Evolutionary conservation across 2,888 invertebrate genomes (phyloP).

Genomic region (Callyntrura sp.): DNA sequence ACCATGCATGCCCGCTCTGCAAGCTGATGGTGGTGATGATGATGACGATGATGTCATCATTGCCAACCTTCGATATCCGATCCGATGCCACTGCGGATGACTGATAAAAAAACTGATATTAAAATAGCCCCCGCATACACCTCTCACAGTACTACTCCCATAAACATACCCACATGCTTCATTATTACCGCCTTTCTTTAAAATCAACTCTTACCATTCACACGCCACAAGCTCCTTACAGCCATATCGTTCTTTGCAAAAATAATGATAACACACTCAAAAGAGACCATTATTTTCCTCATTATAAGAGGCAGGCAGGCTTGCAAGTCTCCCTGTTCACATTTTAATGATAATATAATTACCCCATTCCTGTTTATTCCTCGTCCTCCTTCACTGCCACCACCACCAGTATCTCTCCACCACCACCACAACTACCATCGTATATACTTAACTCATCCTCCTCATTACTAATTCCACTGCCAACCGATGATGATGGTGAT

Average conservation of each 20-base stretch:
- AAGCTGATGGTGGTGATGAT: too few species aligned
- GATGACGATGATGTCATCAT: conserved; percentile 5
- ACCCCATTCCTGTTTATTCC: not conserved
- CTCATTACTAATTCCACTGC: not conserved
- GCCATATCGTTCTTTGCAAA: not conserved
- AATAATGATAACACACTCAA: not conserved
- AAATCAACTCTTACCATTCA: not conserved
- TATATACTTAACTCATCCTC: not conserved
- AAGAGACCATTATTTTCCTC: too few species aligned
- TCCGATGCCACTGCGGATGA: conserved; percentile 1
- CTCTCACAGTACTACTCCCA: not conserved
- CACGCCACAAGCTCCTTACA: not conserved
- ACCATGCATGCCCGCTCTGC: too few species aligned
- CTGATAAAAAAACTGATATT: too few species aligned
- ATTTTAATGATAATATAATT: conserved; percentile 29
- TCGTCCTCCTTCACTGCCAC: not conserved
- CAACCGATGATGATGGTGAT: too few species aligned
- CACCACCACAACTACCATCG: not conserved
- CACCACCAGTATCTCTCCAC: not conserved
- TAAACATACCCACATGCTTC: conserved; percentile 12
- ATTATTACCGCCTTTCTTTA: not conserved
- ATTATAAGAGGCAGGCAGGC: too few species aligned
- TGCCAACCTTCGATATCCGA: conserved; percentile 13
- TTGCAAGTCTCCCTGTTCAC: not conserved
- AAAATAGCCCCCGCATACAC: too few species aligned